These are phyloP conservation scores for Lichenostomus cassidix DNA, from an alignment of 2,113 vertebrate species.

Conservation along the genomic window DNA sequence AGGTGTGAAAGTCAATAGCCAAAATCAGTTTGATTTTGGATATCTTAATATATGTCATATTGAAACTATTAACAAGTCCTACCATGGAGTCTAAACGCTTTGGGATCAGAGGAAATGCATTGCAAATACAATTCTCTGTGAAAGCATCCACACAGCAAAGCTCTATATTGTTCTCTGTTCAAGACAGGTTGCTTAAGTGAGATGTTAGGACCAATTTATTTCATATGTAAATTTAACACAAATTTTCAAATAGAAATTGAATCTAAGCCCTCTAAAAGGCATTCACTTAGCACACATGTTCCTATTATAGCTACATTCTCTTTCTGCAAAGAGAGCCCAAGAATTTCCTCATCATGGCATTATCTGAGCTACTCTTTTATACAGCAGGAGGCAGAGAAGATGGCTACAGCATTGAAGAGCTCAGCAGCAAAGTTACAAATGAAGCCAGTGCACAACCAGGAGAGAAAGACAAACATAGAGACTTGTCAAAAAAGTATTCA, in stretches of 20 bases:
- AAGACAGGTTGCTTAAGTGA: no score
- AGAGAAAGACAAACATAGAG: background rate
- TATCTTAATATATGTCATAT: background rate
- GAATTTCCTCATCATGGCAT: background rate
- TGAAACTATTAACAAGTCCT: background rate
- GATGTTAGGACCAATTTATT: background rate
- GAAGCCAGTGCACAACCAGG: background rate
- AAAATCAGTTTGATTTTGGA: background rate
- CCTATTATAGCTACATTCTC: background rate
- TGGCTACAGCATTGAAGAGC: background rate
- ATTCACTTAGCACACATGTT: background rate
- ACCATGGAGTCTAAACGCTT: background rate
- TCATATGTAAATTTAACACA: background rate
- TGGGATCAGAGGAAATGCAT: background rate
- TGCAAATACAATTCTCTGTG: background rate
- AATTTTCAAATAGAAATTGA: background rate
- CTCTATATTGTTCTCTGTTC: background rate
- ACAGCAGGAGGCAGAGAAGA: background rate
- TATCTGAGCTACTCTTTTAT: background rate
- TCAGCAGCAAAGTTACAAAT: background rate
- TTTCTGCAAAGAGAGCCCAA: background rate
- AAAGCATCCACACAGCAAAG: background rate
- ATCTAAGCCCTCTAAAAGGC: background rate
- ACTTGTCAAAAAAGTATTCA: no score
- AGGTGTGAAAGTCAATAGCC: background rate